Evolutionary conservation across 2,888 invertebrate species (phyloP), one percentile per base, ranked within the genome.

Genomic region (Halocaridina rubra): DNA sequence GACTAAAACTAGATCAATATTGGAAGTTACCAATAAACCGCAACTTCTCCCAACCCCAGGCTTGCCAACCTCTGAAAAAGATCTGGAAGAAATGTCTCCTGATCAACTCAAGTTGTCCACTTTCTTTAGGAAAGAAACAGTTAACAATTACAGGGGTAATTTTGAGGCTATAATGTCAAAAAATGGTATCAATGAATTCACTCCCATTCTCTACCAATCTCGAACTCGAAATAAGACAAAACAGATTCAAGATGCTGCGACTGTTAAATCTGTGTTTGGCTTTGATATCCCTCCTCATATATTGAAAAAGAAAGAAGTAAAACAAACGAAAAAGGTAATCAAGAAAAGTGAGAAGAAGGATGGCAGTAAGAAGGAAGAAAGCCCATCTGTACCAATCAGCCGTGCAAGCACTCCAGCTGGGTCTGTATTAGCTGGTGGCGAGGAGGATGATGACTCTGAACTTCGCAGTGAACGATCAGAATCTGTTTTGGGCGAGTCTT

Each of bases 1-100:
- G 46, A 84, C 33, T 61, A 82, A 85, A 80, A 57, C 85, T 24
- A 71, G 87, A 39, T 30, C 64, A 33, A 72, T 87, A 32, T 33
- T 87, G 46, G 77, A 81, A 32, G 69, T 80, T 59, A 85, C 75
- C 29, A 82, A 85, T 59, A 79, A 81, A 59, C 87, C 87, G 10
- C 81, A 85, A 69, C 84, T 87, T 27, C 72, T 87, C 29, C 87
- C 87, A 8, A 87, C 87, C 10, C 87, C 87, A 29, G 85, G 87
- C 19, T 69, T 87, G 30, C 82, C 82, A 27, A 78, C 82, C 57
- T 77, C 82, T 30, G 82, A 84, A 46, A 67, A 84, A 53, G 82
- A 84, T 30, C 82, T 84, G 29, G 77, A 84, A 59, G 78, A 78
- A 24, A 84, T 84, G 78, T 79, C 81, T n/a, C 81, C 85, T 2